Percentiles rank a stretch among this genome's conserved stretches.
These are phyloP conservation scores for Branchellion lobata DNA, from an alignment of 2,888 invertebrate species.

Conservation along the genomic window DNA sequence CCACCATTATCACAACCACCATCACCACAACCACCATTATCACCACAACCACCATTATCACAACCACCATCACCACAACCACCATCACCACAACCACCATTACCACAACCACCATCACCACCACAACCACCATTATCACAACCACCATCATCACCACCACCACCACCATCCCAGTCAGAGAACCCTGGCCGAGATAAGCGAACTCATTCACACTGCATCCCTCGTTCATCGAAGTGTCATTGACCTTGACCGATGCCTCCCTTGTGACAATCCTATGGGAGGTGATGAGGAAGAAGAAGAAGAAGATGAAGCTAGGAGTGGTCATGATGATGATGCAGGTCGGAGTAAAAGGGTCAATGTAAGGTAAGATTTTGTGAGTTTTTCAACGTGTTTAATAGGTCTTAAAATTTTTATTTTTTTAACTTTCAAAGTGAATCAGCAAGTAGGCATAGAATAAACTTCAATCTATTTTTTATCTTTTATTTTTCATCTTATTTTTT, in stretches of 20 bases:
- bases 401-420: no score
- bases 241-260: slow-evolving; percentile 65
- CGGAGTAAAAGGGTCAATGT: not conserved
- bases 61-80: no score
- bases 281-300: not conserved
- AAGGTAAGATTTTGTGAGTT: no score
- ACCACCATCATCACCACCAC: not conserved
- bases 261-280: not conserved
- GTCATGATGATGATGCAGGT: not conserved
- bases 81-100: no score
- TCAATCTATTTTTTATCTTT: no score
- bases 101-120: not conserved
- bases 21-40: no score
- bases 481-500: no score
- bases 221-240: slow-evolving; percentile 84
- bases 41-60: no score
- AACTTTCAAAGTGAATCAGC: no score
- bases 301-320: not conserved
- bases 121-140: not conserved
- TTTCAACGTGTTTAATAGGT: no score
- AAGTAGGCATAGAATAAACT: no score
- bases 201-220: slow-evolving; percentile 91
- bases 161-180: slow-evolving; percentile 50
- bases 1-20: no score
- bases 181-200: slow-evolving; percentile 88